These are phyloP conservation scores for Diabrotica undecimpunctata DNA, from an alignment of 1,140 invertebrate species.

Conservation along the genomic window DNA sequence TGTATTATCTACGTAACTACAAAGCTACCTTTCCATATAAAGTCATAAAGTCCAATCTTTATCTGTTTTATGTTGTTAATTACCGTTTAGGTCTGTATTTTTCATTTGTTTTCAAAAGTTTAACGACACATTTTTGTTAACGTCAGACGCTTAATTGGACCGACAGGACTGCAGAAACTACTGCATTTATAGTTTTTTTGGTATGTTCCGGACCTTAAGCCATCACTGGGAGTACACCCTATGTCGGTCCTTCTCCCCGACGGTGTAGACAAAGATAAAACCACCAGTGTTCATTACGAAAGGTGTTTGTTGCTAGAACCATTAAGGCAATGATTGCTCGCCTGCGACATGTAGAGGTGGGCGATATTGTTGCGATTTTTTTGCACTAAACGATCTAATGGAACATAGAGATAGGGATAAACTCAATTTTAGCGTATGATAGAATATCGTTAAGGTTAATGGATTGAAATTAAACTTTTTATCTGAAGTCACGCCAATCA, in stretches of 20 bases:
- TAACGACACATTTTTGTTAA: no score
- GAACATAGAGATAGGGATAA: not conserved
- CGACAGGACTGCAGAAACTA: no score
- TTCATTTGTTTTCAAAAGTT: no score
- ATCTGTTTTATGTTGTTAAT: no score
- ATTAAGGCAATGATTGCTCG: conserved; percentile 22
- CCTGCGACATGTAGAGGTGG: conserved; percentile 10
- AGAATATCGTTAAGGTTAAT: not conserved
- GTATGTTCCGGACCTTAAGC: no score
- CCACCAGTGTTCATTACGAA: conserved; percentile 16
- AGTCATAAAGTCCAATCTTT: no score
- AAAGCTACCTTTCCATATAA: no score
- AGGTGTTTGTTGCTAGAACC: conserved; percentile 18
- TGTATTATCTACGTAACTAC: no score
- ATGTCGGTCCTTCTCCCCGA: conserved; percentile 7
- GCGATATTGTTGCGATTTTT: not conserved
- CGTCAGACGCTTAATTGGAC: no score
- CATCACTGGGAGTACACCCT: not conserved
- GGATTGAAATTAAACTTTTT: not conserved
- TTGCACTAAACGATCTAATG: not conserved
- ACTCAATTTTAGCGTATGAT: not conserved
- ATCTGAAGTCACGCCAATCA: no score
- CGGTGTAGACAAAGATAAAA: conserved; percentile 15
- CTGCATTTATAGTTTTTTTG: no score
- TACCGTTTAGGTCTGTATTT: no score